Evolutionary conservation across 1,140 invertebrate genomes (phyloP).

Genomic region (Propsilocerus akamusi): DNA sequence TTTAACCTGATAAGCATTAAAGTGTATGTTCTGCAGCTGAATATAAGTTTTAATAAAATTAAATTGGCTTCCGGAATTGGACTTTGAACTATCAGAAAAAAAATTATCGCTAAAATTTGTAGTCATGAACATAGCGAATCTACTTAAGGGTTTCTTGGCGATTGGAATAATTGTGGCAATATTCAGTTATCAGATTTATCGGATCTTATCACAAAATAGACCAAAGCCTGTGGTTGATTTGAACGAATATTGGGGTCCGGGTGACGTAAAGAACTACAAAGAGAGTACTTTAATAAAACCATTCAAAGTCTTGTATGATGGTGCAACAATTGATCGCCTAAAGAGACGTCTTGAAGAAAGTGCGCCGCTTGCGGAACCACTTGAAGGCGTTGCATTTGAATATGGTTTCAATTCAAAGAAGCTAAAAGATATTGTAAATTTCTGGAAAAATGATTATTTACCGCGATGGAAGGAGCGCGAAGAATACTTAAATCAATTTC

Average conservation of each 20-base stretch:
- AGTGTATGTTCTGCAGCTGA: no score
- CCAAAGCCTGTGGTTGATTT: slow-evolving; percentile 17
- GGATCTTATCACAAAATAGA: slow-evolving; percentile 13
- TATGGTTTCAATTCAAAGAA: slow-evolving; percentile 60
- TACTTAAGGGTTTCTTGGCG: no score
- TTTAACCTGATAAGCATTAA: no score
- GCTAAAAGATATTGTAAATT: slow-evolving; percentile 41
- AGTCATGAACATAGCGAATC: no score
- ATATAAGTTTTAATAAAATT: no score
- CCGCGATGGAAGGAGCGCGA: slow-evolving; percentile 43
- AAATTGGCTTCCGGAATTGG: no score
- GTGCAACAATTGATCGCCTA: slow-evolving; percentile 38
- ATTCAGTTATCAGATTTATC: slow-evolving; percentile 14
- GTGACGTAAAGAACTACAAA: slow-evolving; percentile 13
- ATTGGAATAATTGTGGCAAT: no score
- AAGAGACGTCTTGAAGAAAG: slow-evolving; percentile 33
- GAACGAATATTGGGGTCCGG: slow-evolving; percentile 20
- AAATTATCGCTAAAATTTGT: no score
- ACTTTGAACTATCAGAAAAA: no score
- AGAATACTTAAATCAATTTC: slow-evolving; percentile 42
- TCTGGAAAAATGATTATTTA: slow-evolving; percentile 57
- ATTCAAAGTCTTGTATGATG: slow-evolving; percentile 15
- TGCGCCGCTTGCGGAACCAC: slow-evolving; percentile 30
- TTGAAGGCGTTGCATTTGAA: slow-evolving; percentile 48
- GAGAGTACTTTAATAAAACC: slow-evolving; percentile 13